Evolutionary conservation across 1,140 invertebrate species (phyloP).

Genomic region (Drosophila erecta): DNA sequence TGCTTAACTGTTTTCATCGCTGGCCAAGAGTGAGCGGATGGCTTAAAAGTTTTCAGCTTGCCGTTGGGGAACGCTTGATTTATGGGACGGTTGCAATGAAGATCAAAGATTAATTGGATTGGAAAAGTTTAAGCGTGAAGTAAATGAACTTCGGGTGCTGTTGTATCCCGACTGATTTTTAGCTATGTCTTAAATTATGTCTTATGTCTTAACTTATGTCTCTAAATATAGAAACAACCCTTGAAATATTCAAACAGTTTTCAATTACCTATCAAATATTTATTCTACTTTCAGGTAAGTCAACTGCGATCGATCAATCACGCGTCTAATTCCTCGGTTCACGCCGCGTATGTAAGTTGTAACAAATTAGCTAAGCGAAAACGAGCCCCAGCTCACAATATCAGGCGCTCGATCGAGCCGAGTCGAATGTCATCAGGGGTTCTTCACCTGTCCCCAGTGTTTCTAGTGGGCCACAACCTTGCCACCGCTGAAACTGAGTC

Average conservation of each 20-base stretch:
- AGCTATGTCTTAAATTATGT: background rate
- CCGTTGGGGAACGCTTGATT: conserved; percentile 27
- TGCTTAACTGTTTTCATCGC: conserved; percentile 47
- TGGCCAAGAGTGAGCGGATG: conserved; percentile 38
- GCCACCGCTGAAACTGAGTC: conserved; percentile 54
- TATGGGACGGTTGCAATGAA: conserved; percentile 9
- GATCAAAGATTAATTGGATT: conserved; percentile 36
- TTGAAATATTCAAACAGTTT: background rate
- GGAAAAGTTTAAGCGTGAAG: conserved; percentile 6
- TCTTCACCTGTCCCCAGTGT: conserved; percentile 54
- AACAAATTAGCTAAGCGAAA: conserved; percentile 22
- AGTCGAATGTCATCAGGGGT: conserved; percentile 71
- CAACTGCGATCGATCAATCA: conserved; percentile 33
- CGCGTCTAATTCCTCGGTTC: conserved; percentile 10
- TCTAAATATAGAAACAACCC: background rate
- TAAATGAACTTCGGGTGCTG: background rate
- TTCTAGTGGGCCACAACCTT: conserved; percentile 57
- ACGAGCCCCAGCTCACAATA: conserved; percentile 14
- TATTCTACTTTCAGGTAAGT: conserved; percentile 57
- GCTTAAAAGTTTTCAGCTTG: conserved; percentile 31
- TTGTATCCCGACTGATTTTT: background rate
- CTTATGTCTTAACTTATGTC: too few species aligned
- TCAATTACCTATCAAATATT: conserved; percentile 23
- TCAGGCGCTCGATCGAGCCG: conserved; percentile 13
- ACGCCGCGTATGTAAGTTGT: conserved; percentile 66